A percentile compares a stretch with the other conserved stretches of the same genome.
phyloP scores from a whole-genome alignment of 2,888 invertebrate species.

The Nomada ruficornis region DNA sequence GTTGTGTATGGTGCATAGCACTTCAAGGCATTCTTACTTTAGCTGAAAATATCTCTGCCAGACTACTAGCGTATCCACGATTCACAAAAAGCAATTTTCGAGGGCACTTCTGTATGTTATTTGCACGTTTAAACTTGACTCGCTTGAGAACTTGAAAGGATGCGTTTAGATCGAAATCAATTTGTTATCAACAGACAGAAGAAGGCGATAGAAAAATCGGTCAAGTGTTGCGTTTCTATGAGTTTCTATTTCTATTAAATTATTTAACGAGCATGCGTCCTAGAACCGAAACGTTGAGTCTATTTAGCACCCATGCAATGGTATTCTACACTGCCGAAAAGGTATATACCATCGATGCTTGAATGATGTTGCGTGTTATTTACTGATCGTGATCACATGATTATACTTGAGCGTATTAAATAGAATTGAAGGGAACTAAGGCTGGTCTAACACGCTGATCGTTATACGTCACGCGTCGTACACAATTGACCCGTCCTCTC shows the following conservation, averaged over 20 bases:
- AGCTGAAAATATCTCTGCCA: constrained; percentile 28
- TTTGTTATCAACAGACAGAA: background rate
- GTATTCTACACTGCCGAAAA: background rate
- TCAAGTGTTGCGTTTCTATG: background rate
- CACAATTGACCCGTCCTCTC: constrained; percentile 46
- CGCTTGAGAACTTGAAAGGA: no score
- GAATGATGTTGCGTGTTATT: background rate
- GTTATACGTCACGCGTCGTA: constrained; percentile 39
- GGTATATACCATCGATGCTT: background rate
- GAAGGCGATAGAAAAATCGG: background rate
- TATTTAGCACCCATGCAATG: background rate
- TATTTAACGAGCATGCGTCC: background rate
- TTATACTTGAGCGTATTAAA: constrained; percentile 23
- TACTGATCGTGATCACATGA: background rate
- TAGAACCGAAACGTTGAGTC: background rate
- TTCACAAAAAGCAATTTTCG: background rate
- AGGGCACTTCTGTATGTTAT: background rate
- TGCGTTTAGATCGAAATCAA: background rate
- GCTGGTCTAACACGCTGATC: background rate
- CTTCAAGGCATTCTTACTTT: background rate
- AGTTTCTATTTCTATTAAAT: background rate
- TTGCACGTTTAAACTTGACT: no score
- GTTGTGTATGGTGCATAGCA: background rate
- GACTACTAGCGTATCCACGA: background rate
- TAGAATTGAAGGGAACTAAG: constrained; percentile 9